Evolutionary conservation across 2,797 vertebrate genomes (phyloP).

Genomic region (Anabacerthia variegaticeps): DNA sequence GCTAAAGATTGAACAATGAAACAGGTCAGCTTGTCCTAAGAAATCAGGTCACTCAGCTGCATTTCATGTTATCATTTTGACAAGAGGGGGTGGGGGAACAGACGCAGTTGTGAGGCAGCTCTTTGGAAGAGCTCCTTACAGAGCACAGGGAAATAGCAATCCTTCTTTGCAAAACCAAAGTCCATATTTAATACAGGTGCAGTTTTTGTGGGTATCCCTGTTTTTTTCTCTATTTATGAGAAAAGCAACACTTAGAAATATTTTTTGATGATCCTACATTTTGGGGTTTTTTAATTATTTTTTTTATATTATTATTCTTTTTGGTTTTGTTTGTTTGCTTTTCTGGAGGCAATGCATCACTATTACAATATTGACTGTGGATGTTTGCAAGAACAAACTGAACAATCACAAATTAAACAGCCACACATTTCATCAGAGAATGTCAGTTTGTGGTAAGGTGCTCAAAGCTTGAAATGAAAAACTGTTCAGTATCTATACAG

Average conservation of each 20-base stretch:
- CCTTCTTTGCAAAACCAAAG: background rate
- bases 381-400: background rate
- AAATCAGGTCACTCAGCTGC: constrained; percentile 67
- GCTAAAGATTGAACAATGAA: constrained; percentile 57
- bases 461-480: background rate
- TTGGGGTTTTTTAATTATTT: background rate
- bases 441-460: background rate
- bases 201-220: background rate
- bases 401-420: background rate
- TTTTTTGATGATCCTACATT: background rate
- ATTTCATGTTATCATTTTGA: constrained; percentile 62
- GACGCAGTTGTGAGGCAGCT: background rate
- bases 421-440: background rate
- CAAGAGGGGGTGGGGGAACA: constrained; percentile 42
- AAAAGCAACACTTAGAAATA: background rate
- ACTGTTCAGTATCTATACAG: background rate
- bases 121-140: background rate
- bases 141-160: background rate
- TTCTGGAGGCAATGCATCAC: background rate
- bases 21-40: constrained; percentile 68
- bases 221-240: background rate
- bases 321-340: background rate
- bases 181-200: background rate
- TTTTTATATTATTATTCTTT: too few species aligned
- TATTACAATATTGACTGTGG: background rate